Conservation (phyloP, 2,113 vertebrate species). For the Plectropomus leopardus region DNA sequence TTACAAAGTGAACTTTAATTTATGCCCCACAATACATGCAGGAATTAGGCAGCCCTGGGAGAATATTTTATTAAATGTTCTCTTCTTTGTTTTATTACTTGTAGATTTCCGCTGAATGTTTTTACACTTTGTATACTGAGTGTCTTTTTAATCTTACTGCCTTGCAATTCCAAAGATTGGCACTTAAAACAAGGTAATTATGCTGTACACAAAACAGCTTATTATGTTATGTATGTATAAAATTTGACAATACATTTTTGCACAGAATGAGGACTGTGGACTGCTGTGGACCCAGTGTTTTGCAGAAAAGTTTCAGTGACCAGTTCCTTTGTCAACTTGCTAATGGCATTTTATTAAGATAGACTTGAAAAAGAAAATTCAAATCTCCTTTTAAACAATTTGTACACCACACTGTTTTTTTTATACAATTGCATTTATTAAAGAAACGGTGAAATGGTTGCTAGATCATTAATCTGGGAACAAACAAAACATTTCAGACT, state of each 20-base stretch:
- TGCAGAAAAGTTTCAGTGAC: not conserved
- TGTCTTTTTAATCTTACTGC: not conserved
- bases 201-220: too few relatives aligned
- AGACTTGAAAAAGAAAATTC: not conserved
- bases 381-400: not conserved
- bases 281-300: too few relatives aligned
- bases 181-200: not conserved
- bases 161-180: not conserved
- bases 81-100: not conserved
- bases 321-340: not conserved
- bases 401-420: not conserved
- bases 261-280: not conserved
- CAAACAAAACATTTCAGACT: slow-evolving; percentile 2
- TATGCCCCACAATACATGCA: not conserved
- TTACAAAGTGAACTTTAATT: not conserved
- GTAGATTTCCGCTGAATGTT: not conserved
- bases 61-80: not conserved
- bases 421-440: slow-evolving; percentile 35
- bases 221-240: not conserved
- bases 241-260: not conserved
- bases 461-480: not conserved
- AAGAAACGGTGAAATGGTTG: slow-evolving; percentile 3
- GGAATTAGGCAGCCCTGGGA: not conserved
- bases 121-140: not conserved
- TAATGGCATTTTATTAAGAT: too few relatives aligned